phyloP scores from a whole-genome alignment of 2,797 vertebrate genomes.

The Fistularia commersonii region DNA sequence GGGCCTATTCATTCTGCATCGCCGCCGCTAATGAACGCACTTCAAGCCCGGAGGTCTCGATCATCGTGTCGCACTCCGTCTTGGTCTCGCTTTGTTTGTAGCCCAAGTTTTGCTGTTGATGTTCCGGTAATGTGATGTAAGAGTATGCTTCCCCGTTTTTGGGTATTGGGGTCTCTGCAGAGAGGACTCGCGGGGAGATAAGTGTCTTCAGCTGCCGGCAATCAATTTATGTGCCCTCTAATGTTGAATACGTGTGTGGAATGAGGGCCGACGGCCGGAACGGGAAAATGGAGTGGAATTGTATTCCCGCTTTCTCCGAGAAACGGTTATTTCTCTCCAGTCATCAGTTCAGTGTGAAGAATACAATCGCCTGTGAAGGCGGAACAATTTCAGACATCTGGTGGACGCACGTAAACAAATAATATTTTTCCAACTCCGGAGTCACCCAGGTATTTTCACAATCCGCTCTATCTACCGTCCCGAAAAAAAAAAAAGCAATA shows the following conservation, averaged over 20 bases:
- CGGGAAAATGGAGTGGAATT: conserved; percentile 43
- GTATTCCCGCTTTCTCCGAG: conserved; percentile 40
- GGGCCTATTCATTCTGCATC: conserved; percentile 65
- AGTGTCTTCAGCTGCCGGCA: conserved; percentile 74
- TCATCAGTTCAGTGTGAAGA: conserved; percentile 61
- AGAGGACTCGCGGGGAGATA: conserved; percentile 58
- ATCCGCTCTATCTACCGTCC: conserved; percentile 1
- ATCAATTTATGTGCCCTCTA: conserved; percentile 71
- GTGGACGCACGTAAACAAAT: background rate
- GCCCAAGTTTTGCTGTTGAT: conserved; percentile 38
- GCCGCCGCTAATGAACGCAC: conserved; percentile 67
- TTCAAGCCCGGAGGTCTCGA: conserved; percentile 57
- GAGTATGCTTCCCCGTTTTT: conserved; percentile 18
- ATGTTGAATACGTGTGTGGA: conserved; percentile 62
- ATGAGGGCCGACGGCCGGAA: conserved; percentile 49
- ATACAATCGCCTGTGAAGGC: conserved; percentile 55
- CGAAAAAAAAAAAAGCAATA: too few species aligned
- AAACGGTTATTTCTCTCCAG: conserved; percentile 62
- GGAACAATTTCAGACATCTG: conserved; percentile 22
- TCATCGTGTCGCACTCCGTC: conserved; percentile 53
- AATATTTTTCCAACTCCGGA: conserved; percentile 42
- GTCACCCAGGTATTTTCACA: conserved; percentile 28
- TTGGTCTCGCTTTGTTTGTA: conserved; percentile 43
- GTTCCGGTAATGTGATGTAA: conserved; percentile 24
- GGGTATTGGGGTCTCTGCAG: conserved; percentile 55